Evolutionary conservation across 37 sponge, comb jelly and placozoan genomes (phyloP).

Genomic region (Halichondria panicea): DNA sequence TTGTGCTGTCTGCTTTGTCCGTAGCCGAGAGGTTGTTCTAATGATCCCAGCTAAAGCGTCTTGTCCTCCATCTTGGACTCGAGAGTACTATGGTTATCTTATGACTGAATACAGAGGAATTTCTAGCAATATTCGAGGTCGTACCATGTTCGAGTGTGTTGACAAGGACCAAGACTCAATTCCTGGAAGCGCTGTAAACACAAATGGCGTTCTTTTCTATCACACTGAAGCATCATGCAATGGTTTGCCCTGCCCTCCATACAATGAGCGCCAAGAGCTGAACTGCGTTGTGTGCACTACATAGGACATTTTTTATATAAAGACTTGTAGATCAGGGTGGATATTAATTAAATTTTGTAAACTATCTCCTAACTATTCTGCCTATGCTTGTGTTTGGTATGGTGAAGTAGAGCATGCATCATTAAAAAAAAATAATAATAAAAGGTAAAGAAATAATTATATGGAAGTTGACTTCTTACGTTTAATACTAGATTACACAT

Average conservation of each 20-base stretch:
- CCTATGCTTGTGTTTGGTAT: too few species aligned
- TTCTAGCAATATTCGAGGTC: background rate
- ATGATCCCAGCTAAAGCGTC: constrained; percentile 43
- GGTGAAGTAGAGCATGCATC: too few species aligned
- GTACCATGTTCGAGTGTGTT: constrained; percentile 46
- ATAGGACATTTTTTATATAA: background rate
- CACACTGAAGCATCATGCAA: constrained; percentile 49
- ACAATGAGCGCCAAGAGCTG: constrained; percentile 39
- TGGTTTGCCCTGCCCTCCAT: constrained; percentile 55
- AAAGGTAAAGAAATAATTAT: too few species aligned
- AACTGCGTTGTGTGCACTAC: constrained; percentile 64
- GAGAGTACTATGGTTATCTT: constrained; percentile 61
- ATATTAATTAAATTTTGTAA: too few species aligned
- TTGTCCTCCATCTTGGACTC: constrained; percentile 52
- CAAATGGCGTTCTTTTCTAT: constrained; percentile 41
- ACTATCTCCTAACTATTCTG: too few species aligned
- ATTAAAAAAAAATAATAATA: too few species aligned
- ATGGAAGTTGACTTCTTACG: too few species aligned
- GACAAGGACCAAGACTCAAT: constrained; percentile 41
- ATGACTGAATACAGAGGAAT: constrained; percentile 26
- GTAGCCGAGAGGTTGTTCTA: constrained; percentile 6
- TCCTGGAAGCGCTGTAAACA: constrained; percentile 16
- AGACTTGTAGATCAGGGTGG: too few species aligned
- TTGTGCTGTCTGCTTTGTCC: constrained; percentile 58
- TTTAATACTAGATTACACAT: too few species aligned